Base-by-base conservation (phyloP, 2,113 vertebrate genomes). In the Coryphaenoides rupestris region DNA sequence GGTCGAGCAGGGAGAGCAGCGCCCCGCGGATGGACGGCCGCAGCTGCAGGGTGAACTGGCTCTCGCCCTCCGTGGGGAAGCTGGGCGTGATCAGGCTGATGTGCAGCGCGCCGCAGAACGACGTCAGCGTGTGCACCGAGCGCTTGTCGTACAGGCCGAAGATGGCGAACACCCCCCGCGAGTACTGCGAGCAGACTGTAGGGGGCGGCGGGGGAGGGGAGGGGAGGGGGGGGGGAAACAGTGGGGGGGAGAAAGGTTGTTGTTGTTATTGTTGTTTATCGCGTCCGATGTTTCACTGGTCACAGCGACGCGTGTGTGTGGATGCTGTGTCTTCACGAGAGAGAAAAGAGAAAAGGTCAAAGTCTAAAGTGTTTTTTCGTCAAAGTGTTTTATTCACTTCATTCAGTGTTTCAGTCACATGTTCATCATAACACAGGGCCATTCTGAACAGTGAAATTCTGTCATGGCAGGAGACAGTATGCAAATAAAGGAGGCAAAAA, bases 131-230 rank as follows among this genome's bases (percentile, higher is more conserved):
- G 72, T 98, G 96, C 7, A 99, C 97, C 0, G 97, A 99, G 81
- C 96, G 94, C 91, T 98, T 98, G 78, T 99, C 97, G 57, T 99
- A 99, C 68, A 99, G 93, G 88, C 97, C 97, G 87, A 99, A 99
- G 86, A 99, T 99, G 87, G 97, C 96, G 80, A 98, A 99, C 79
- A 99, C 97, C 84, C 97, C 97, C 72, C 96, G 93, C 57, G 97
- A 98, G 83, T 98, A 99, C 89, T 99, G 97, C 67, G 97, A 99
- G 88, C 97, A 99, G 84, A 99, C 96, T 98, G 90, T 0, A 47
- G 15, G 58, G 50, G 2, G 69, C 66, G 40, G 59, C 6, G 47
- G 24, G 65, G 28, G 58, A 40, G 73, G 22, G 10, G 24, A 19
- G 15, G 24, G 17, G 15, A 2, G 21, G n/a, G 14, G n/a, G 23